These are phyloP conservation scores for Bubo scandiacus DNA, from an alignment of 2,113 vertebrate genomes.

Conservation along the genomic window DNA sequence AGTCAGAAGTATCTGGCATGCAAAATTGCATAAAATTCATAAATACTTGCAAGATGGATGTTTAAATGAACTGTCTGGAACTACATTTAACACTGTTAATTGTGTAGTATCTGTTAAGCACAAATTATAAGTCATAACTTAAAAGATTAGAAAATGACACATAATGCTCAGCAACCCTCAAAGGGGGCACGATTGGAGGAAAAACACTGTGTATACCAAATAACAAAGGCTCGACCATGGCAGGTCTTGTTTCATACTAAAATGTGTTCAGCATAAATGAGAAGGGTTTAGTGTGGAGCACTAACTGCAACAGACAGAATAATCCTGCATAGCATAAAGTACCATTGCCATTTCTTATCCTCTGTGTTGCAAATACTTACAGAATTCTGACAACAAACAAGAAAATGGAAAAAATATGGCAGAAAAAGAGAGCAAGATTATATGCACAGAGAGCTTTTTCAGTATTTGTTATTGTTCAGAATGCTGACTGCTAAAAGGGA, in stretches of 20 bases:
- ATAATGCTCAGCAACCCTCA: neutral
- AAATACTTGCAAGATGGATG: neutral
- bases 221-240: neutral
- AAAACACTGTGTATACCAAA: neutral
- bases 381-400: neutral
- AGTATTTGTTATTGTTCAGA: neutral
- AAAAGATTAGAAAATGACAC: neutral
- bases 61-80: neutral
- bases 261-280: neutral
- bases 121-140: neutral
- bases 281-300: neutral
- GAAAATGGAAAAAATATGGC: neutral
- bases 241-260: neutral
- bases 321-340: neutral
- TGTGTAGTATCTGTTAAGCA: neutral
- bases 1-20: neutral
- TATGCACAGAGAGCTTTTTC: neutral
- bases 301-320: neutral
- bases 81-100: neutral
- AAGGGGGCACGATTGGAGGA: neutral
- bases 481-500: neutral
- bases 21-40: neutral
- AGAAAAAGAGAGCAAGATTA: neutral
- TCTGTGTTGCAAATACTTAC: neutral
- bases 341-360: neutral